These are phyloP conservation scores for Drosophila acutilabella DNA, from an alignment of 2,888 invertebrate species.

Conservation along the genomic window DNA sequence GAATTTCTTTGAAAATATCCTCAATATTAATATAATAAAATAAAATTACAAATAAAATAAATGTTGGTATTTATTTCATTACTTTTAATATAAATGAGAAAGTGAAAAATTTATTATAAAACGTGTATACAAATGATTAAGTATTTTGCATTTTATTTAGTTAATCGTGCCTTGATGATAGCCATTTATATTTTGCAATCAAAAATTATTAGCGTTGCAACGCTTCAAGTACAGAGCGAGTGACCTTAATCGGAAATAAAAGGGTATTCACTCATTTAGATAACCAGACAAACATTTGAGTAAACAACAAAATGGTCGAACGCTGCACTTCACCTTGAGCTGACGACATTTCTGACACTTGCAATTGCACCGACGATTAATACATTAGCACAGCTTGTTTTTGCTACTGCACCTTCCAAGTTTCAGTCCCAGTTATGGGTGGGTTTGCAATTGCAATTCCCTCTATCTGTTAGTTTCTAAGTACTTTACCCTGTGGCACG, in stretches of 20 bases:
- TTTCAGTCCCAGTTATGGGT: slow-evolving; percentile 18
- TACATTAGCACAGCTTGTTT: slow-evolving; percentile 31
- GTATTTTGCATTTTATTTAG: slow-evolving; percentile 8
- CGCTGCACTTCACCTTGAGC: slow-evolving; percentile 63
- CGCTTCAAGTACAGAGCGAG: slow-evolving; percentile 6
- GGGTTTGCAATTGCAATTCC: slow-evolving; percentile 25
- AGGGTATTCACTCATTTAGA: slow-evolving; percentile 39
- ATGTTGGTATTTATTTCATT: neutral
- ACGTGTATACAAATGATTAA: slow-evolving; percentile 1
- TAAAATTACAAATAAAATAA: slow-evolving; percentile 1
- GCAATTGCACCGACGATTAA: slow-evolving; percentile 50
- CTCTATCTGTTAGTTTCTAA: slow-evolving; percentile 10
- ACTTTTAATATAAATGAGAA: neutral
- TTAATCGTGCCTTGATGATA: slow-evolving; percentile 7
- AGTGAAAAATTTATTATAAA: slow-evolving; percentile 2
- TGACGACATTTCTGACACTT: slow-evolving; percentile 58
- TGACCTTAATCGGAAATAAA: slow-evolving; percentile 49
- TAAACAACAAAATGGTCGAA: slow-evolving; percentile 30
- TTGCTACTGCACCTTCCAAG: slow-evolving; percentile 12
- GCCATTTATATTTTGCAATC: slow-evolving; percentile 13
- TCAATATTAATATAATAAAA: slow-evolving; percentile 4
- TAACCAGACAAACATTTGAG: slow-evolving; percentile 33
- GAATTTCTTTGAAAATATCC: slow-evolving; percentile 5
- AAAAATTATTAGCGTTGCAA: slow-evolving; percentile 32
- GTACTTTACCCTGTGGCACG: neutral